Conservation (phyloP, 2,888 invertebrate genomes). For the Sinotaia quadrata region DNA sequence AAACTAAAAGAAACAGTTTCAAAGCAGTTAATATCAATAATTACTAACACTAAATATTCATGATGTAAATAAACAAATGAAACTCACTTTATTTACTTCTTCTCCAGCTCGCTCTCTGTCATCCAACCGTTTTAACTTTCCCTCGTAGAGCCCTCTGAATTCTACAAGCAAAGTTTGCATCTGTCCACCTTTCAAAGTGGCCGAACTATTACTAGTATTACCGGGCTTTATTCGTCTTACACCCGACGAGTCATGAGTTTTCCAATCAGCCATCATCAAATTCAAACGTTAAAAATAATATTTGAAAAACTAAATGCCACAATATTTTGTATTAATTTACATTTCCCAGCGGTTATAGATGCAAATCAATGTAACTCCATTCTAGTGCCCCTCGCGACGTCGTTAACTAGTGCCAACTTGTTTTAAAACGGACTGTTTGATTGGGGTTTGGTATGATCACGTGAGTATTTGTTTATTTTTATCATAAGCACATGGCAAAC, state of each 20-base stretch:
- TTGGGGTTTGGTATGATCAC: slow-evolving; percentile 4
- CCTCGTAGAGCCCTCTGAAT: slow-evolving; percentile 68
- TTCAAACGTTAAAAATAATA: background rate
- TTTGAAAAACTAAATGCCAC: background rate
- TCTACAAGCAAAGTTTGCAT: slow-evolving; percentile 68
- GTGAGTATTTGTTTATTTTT: slow-evolving; percentile 7
- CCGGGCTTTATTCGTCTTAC: no score
- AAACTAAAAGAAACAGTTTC: no score
- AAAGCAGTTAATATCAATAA: no score
- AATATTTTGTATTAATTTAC: background rate
- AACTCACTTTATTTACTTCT: slow-evolving; percentile 61
- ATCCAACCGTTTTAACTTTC: slow-evolving; percentile 60
- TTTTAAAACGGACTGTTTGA: slow-evolving; percentile 14
- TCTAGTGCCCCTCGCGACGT: slow-evolving; percentile 26
- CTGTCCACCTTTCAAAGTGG: slow-evolving; percentile 53
- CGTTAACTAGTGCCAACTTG: slow-evolving; percentile 26
- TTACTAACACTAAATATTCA: no score
- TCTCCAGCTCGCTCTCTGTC: slow-evolving; percentile 63
- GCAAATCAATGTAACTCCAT: no score
- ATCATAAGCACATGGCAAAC: background rate
- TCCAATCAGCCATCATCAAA: background rate
- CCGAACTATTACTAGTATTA: slow-evolving; percentile 12
- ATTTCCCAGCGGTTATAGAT: no score
- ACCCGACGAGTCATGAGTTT: no score
- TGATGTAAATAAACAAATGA: background rate